Percentiles rank a stretch among this genome's conserved stretches.
These are phyloP conservation scores for Pocota personata DNA, from an alignment of 2,888 invertebrate species.

Conservation along the genomic window DNA sequence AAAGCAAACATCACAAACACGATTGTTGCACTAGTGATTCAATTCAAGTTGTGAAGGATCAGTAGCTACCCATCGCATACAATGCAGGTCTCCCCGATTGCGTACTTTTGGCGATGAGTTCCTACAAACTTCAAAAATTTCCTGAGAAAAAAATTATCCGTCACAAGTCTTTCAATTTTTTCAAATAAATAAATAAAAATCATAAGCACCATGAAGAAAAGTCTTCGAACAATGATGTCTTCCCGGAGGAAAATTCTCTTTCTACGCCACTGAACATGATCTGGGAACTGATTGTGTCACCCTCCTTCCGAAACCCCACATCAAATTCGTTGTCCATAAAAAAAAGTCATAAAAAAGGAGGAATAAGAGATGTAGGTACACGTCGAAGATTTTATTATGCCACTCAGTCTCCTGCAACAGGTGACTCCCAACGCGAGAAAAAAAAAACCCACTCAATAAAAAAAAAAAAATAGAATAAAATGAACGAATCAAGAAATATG, in stretches of 20 bases:
- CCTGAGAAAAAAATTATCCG: too few species aligned
- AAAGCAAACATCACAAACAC: too few species aligned
- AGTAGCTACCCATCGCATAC: too few species aligned
- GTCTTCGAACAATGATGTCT: background rate
- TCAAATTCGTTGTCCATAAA: conserved; percentile 28
- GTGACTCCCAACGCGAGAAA: conserved; percentile 51
- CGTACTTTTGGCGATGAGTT: too few species aligned
- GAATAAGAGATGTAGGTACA: conserved; percentile 20
- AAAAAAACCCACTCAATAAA: background rate
- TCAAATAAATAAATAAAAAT: too few species aligned
- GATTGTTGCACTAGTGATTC: too few species aligned
- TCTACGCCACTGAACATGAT: conserved; percentile 45
- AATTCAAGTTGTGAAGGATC: too few species aligned
- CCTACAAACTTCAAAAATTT: too few species aligned
- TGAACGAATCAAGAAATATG: conserved; percentile 19
- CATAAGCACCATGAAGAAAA: too few species aligned
- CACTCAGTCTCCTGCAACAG: conserved; percentile 68
- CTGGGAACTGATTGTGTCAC: conserved; percentile 26
- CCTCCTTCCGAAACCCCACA: conserved; percentile 13
- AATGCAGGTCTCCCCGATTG: too few species aligned
- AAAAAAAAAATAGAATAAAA: background rate
- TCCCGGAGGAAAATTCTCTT: background rate
- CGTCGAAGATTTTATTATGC: conserved; percentile 58
- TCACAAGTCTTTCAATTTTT: too few species aligned
- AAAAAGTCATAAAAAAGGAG: conserved; percentile 24